Percentiles rank a stretch among this genome's conserved stretches.
Evolutionary conservation across 2,888 invertebrate genomes (phyloP).

Genomic region (Drosophila parthenogenetica): DNA sequence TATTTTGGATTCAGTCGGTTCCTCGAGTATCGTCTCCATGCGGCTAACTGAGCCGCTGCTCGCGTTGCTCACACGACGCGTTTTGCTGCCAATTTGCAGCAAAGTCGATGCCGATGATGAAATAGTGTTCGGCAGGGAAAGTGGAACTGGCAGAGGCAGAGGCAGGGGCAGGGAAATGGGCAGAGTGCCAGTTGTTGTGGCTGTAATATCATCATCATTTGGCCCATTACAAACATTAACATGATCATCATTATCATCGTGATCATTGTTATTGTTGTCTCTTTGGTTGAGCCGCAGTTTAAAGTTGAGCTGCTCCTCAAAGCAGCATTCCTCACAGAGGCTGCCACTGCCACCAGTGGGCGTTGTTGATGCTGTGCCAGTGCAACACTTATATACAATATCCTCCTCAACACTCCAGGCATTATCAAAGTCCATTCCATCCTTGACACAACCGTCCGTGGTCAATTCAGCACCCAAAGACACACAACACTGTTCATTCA

Average conservation of each 20-base stretch:
- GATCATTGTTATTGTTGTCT: slow-evolving; percentile 47
- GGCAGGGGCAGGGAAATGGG: slow-evolving; percentile 18
- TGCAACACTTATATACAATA: slow-evolving; percentile 73
- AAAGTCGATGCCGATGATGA: slow-evolving; percentile 8
- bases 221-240: neutral
- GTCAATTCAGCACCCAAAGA: slow-evolving; percentile 71
- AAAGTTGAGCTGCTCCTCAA: slow-evolving; percentile 65
- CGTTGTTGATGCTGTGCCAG: slow-evolving; percentile 33
- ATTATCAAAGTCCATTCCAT: slow-evolving; percentile 71
- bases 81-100: slow-evolving; percentile 63
- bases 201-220: neutral
- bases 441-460: slow-evolving; percentile 33
- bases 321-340: slow-evolving; percentile 68
- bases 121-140: slow-evolving; percentile 1
- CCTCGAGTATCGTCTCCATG: slow-evolving; percentile 94
- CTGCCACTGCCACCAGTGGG: slow-evolving; percentile 24
- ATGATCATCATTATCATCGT: slow-evolving; percentile 23
- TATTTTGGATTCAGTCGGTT: slow-evolving; percentile 91
- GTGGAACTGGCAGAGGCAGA: slow-evolving; percentile 1
- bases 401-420: slow-evolving; percentile 84
- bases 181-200: slow-evolving; percentile 18
- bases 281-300: slow-evolving; percentile 65
- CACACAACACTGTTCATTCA: slow-evolving; percentile 83
- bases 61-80: slow-evolving; percentile 84
- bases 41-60: slow-evolving; percentile 87